Base-by-base conservation (phyloP, 1,140 invertebrate genomes). In the Neuroterus valhalla region DNA sequence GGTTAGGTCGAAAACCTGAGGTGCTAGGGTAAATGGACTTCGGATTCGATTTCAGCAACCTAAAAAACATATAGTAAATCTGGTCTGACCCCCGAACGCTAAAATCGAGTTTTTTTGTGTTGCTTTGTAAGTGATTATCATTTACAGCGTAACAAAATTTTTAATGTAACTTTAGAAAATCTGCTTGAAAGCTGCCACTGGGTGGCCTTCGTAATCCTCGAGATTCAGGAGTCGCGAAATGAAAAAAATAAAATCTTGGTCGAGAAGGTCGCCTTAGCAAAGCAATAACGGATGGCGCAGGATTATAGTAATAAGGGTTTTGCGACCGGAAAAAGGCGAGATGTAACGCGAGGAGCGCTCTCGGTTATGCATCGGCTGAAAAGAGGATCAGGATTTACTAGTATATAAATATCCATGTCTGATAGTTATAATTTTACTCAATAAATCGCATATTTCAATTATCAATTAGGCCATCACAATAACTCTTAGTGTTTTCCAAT, bases 401-500 rank as follows among this genome's bases (percentile, higher is more conserved):
- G 23, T n/a, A 38, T 62, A n/a, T 62, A 62, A 38, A 62, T 74
- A 82, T 75, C 19, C 38, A 31, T 75, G 66, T 48, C 71, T 62
- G 78, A 78, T 83, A 77, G 76, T 71, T 71, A 70, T 83, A 83
- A 85, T 84, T 81, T 81, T 62, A 77, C 83, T 85, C 78, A 82
- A 84, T 83, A 84, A 83, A 84, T 84, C 75, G 77, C 55, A 43
- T 17, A 5, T 44, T 0, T 3, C 14, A 14, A 46, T 19, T 14
- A 38, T 38, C 10, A 38, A 38, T 38, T 38, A 38, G 6, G 31
- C 0, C 10, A 38, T 38, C 31, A 38, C 6, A 38, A 38, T 38
- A 38, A 38, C 10, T 5, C 31, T 8, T 38, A 38, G 3, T 38
- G 10, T 38, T 38, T 38, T 38, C 1, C 6, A 38, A 38, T 38